These are phyloP conservation scores for Psittacula cyanocephala DNA, from an alignment of 2,113 vertebrate genomes.

Conservation along the genomic window DNA sequence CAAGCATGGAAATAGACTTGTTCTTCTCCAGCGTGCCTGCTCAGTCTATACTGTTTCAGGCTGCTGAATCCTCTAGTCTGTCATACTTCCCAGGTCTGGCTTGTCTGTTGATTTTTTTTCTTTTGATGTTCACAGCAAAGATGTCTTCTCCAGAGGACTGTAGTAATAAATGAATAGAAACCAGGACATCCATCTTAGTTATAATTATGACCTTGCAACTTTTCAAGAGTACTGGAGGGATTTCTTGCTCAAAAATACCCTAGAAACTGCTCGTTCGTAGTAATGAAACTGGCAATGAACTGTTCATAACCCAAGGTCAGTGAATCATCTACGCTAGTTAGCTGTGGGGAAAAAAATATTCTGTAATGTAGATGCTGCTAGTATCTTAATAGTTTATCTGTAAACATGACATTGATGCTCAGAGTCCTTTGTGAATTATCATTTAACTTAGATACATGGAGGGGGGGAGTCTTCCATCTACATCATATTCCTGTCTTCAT, in stretches of 20 bases:
- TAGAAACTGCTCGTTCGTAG: neutral
- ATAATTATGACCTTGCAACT: constrained; percentile 56
- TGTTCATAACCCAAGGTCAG: neutral
- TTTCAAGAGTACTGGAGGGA: neutral
- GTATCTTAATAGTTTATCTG: neutral
- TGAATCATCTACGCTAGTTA: neutral
- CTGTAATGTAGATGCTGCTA: neutral
- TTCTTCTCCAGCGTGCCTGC: neutral
- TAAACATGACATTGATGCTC: neutral
- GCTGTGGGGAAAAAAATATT: neutral
- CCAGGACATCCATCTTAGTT: constrained; percentile 22
- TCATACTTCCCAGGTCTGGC: neutral
- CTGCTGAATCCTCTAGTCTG: neutral
- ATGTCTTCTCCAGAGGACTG: neutral
- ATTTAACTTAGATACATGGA: neutral
- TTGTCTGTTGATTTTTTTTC: neutral
- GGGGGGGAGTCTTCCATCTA: neutral
- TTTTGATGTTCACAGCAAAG: neutral
- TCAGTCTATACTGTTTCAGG: neutral
- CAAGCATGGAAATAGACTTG: neutral
- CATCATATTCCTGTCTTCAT: neutral
- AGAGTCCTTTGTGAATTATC: neutral
- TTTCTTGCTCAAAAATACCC: neutral
- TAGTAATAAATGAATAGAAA: constrained; percentile 33
- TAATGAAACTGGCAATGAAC: neutral